Conservation (phyloP, 2,888 invertebrate species). For the Nemotelus nigrinus region DNA sequence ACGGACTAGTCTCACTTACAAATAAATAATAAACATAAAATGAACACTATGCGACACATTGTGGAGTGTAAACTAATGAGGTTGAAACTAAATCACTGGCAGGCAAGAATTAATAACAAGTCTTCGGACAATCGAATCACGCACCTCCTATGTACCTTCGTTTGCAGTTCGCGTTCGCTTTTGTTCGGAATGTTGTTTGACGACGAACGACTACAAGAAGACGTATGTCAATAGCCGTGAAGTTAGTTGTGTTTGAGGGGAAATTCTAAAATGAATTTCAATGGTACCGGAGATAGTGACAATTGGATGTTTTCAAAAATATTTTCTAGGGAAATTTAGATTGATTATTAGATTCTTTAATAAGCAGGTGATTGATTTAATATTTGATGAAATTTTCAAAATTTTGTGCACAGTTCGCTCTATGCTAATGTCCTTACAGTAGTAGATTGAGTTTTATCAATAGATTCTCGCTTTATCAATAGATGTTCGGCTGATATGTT, state of each 20-base stretch:
- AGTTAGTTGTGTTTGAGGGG: neutral
- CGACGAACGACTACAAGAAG: too few species aligned
- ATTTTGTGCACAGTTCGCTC: too few species aligned
- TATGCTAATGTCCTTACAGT: too few species aligned
- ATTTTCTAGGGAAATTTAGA: too few species aligned
- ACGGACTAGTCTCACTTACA: conserved; percentile 5
- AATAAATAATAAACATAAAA: conserved; percentile 34
- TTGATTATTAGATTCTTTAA: too few species aligned
- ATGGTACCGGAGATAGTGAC: too few species aligned
- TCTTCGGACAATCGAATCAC: neutral
- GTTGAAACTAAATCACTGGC: conserved; percentile 17
- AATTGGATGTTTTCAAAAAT: too few species aligned
- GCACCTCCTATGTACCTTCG: neutral
- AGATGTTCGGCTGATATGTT: too few species aligned
- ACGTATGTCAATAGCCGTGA: conserved; percentile 35
- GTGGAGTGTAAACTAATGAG: neutral
- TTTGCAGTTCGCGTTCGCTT: conserved; percentile 8
- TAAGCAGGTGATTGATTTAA: too few species aligned
- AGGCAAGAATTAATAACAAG: conserved; percentile 23
- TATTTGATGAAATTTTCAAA: too few species aligned
- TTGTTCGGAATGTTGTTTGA: conserved; percentile 25
- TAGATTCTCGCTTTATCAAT: too few species aligned
- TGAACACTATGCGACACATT: conserved; percentile 24
- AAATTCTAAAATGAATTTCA: neutral
- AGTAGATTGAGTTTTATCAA: too few species aligned